Evolutionary conservation across 2,113 vertebrate genomes (phyloP).

Genomic region (Dicaeum eximium): DNA sequence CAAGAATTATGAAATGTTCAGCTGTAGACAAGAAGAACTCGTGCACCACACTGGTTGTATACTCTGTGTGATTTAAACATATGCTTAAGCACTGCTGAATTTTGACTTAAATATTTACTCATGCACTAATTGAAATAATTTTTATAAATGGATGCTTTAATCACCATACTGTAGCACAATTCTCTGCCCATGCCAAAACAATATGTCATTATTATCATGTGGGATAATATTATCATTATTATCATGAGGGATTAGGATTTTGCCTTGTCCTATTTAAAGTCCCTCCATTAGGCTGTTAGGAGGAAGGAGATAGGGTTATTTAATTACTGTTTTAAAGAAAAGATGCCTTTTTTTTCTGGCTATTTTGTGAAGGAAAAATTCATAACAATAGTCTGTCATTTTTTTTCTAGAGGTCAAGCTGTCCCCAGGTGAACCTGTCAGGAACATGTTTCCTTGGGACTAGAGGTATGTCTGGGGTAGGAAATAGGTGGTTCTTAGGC

Average conservation of each 20-base stretch:
- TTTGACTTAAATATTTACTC: not conserved
- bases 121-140: not conserved
- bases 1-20: not conserved
- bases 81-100: not conserved
- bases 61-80: not conserved
- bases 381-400: not conserved
- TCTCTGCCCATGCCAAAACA: not conserved
- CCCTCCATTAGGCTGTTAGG: not conserved
- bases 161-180: not conserved
- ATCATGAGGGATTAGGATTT: not conserved
- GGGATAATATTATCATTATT: too few relatives aligned
- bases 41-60: not conserved
- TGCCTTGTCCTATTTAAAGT: not conserved
- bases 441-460: not conserved
- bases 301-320: not conserved
- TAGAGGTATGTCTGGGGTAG: not conserved
- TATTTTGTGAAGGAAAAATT: not conserved
- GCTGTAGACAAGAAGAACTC: rapidly evolving
- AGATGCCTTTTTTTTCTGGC: not conserved
- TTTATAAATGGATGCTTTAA: not conserved
- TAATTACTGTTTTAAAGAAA: not conserved
- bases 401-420: not conserved
- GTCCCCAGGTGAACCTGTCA: not conserved
- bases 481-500: not conserved
- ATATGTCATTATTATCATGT: not conserved